A percentile compares a stretch with the other conserved stretches of the same genome.
These are phyloP conservation scores for Carettochelys insculpta DNA, from an alignment of 2,113 vertebrate genomes.

Conservation along the genomic window DNA sequence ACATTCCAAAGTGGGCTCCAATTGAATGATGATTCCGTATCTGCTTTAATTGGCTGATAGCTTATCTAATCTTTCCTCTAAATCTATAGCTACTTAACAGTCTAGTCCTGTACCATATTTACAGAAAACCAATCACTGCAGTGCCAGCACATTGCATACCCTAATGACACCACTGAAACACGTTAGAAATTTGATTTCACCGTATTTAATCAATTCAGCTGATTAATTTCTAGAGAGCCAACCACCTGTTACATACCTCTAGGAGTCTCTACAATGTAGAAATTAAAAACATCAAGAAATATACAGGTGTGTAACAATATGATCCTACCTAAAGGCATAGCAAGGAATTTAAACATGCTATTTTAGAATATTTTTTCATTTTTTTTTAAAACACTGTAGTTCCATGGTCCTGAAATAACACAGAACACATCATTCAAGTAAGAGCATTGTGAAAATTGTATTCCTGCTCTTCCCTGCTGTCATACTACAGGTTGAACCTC, in stretches of 20 bases:
- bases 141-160: not conserved
- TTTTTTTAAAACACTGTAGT: not conserved
- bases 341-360: not conserved
- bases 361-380: not conserved
- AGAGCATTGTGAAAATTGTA: not conserved
- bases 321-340: not conserved
- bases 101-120: not conserved
- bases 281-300: not conserved
- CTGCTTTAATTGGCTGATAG: fast-evolving
- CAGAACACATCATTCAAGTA: not conserved
- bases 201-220: not conserved
- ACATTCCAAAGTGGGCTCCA: not conserved
- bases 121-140: not conserved
- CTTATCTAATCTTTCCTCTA: not conserved
- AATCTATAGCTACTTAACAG: fast-evolving
- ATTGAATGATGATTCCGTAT: not conserved
- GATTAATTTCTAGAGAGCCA: not conserved
- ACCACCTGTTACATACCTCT: not conserved
- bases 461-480: not conserved
- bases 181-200: not conserved
- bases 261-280: not conserved
- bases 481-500: too few relatives aligned
- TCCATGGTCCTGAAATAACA: not conserved
- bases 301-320: not conserved
- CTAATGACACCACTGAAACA: not conserved